Evolutionary conservation across 1,140 invertebrate species (phyloP).

Genomic region (Drosophila bocki): DNA sequence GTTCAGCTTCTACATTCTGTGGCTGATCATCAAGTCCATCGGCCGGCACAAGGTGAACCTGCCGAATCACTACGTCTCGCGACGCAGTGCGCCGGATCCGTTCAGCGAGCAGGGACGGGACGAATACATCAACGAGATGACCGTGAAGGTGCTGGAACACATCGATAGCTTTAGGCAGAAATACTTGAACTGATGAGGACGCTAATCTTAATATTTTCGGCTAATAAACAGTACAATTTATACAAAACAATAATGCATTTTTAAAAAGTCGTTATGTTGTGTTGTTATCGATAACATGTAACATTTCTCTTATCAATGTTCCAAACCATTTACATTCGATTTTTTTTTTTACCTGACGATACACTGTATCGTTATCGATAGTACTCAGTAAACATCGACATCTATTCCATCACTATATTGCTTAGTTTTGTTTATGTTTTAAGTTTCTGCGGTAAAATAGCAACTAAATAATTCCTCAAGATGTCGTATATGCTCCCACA

Average conservation of each 20-base stretch:
- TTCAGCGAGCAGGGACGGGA: constrained; percentile 54
- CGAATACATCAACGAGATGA: constrained; percentile 78
- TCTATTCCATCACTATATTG: not conserved
- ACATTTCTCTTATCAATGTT: not conserved
- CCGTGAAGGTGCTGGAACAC: constrained; percentile 76
- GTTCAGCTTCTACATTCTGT: constrained; percentile 92
- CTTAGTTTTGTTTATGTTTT: constrained; percentile 64
- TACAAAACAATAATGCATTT: not conserved
- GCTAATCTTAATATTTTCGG: constrained; percentile 46
- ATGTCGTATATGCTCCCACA: constrained; percentile 99
- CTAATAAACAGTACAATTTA: constrained; percentile 55
- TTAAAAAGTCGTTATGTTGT: not conserved
- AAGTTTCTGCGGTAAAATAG: not conserved
- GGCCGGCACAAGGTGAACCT: constrained; percentile 89
- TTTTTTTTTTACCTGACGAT: not conserved
- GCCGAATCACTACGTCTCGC: constrained; percentile 79
- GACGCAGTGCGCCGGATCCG: constrained; percentile 62
- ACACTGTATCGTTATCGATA: not conserved
- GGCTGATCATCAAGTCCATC: constrained; percentile 91
- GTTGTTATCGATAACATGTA: not conserved
- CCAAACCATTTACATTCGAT: not conserved
- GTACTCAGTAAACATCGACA: not conserved
- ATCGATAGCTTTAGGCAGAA: constrained; percentile 83
- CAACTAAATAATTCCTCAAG: constrained; percentile 68
- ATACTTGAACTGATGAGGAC: constrained; percentile 69